Base-by-base conservation (phyloP, 1,140 invertebrate species). In the Hesperophylax magnus region DNA sequence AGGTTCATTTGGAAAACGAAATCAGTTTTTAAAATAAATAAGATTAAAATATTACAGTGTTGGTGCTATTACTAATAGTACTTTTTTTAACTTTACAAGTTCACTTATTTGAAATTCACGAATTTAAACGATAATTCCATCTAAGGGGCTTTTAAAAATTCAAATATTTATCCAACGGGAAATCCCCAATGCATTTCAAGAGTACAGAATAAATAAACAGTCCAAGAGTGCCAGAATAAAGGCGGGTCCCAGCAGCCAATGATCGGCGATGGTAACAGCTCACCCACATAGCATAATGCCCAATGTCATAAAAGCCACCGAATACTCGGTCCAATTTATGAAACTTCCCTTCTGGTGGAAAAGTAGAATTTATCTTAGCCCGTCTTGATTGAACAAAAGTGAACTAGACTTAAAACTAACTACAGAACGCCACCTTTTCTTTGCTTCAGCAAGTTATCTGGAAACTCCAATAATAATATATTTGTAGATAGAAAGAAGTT, bases 381-480 rank as follows among this genome's bases (percentile, higher is more conserved):
- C n/a, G 22, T 67, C 63, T 31, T n/a, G 24, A 27, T 67, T 67
- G 31, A 67, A 31, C 63, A 67, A 67, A n/a, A 27, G 24, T 67
- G 31, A 67, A 67, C 24, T n/a, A 67, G 63, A 27, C 22, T 27
- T 79, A 79, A 79, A 82, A 79, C 77, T 75, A 76, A 75, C 54
- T 79, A 65, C 63, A 20, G 15, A 67, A 15, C 47, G 56, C 65
- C 79, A 56, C 53, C 77, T 56, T 39, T 69, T 53, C 75, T 67
- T 22, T 14, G 20, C 63, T 47, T 17, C 22, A 14, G 54, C 53
- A 80, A 79, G 71, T 82, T 84, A 81, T 81, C 75, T 58, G 71
- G 27, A 78, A 84, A 84, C 80, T 84, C 82, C 82, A 81, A 84
- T 84, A 84, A 84, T 84, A 84, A 81, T 84, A 84, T 80, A 84